These are phyloP conservation scores for Tenodera sinensis DNA, from an alignment of 2,888 invertebrate species.

Conservation along the genomic window DNA sequence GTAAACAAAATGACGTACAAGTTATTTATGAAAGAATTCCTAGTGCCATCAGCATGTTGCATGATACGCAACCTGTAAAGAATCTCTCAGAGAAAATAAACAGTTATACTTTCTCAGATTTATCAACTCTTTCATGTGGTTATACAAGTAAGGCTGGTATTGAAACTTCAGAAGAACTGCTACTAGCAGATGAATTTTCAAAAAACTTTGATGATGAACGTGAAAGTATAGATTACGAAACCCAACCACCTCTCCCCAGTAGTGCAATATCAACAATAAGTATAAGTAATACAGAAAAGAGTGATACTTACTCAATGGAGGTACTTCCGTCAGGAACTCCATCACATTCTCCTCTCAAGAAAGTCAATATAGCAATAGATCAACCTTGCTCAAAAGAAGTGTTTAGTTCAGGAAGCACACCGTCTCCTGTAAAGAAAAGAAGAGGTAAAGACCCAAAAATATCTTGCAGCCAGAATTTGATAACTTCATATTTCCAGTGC, in stretches of 20 bases:
- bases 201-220: background rate
- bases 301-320: too few species aligned
- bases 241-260: too few species aligned
- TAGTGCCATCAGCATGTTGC: background rate
- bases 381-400: background rate
- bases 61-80: background rate
- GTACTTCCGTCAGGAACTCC: background rate
- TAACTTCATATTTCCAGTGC: background rate
- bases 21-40: background rate
- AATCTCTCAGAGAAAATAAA: background rate
- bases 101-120: background rate
- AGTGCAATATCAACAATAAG: too few species aligned
- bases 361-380: background rate
- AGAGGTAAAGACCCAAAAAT: background rate
- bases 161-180: background rate
- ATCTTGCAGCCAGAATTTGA: background rate
- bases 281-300: too few species aligned
- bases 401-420: background rate
- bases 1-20: background rate
- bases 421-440: background rate
- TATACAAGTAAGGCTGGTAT: background rate
- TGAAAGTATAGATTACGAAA: background rate
- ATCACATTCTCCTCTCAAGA: background rate
- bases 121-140: background rate
- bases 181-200: background rate